phyloP scores from a whole-genome alignment of 1,140 invertebrate species.

The Anoplophora glabripennis region DNA sequence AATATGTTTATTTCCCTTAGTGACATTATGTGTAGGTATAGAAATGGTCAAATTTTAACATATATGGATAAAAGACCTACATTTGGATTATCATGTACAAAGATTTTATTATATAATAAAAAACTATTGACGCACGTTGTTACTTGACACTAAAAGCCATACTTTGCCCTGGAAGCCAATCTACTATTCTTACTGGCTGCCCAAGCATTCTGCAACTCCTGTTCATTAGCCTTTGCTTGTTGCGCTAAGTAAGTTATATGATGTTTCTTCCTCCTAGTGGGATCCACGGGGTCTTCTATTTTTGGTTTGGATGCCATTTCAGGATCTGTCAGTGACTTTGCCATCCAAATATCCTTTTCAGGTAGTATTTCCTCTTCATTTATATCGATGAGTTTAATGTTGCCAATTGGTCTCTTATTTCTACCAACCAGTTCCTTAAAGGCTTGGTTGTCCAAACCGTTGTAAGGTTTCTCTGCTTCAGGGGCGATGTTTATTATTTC shows the following conservation, averaged over 20 bases:
- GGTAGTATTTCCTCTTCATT: conserved; percentile 78
- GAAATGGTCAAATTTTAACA: too few relatives aligned
- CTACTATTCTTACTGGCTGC: conserved; percentile 79
- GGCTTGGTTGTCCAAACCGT: conserved; percentile 45
- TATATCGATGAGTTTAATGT: conserved; percentile 63
- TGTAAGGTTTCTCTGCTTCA: conserved; percentile 42
- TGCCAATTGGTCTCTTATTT: conserved; percentile 28
- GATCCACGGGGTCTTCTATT: conserved; percentile 59
- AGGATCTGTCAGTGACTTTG: conserved; percentile 75
- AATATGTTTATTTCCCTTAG: too few relatives aligned
- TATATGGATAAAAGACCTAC: too few relatives aligned
- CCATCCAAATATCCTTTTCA: conserved; percentile 75
- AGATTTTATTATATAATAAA: too few relatives aligned
- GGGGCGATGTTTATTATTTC: conserved; percentile 39
- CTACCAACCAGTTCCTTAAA: conserved; percentile 42
- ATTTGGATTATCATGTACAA: too few relatives aligned
- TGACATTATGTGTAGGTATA: too few relatives aligned
- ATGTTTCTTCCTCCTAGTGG: conserved; percentile 79
- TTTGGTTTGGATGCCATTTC: conserved; percentile 53
- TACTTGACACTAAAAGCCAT: conserved; percentile 68
- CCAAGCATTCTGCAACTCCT: conserved; percentile 93
- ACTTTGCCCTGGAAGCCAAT: conserved; percentile 83
- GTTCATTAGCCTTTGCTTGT: conserved; percentile 84
- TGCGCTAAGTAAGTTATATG: conserved; percentile 95
- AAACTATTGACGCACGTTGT: too few relatives aligned